Evolutionary conservation across 2,113 vertebrate genomes (phyloP).

Genomic region (Notarius lentiginosus): DNA sequence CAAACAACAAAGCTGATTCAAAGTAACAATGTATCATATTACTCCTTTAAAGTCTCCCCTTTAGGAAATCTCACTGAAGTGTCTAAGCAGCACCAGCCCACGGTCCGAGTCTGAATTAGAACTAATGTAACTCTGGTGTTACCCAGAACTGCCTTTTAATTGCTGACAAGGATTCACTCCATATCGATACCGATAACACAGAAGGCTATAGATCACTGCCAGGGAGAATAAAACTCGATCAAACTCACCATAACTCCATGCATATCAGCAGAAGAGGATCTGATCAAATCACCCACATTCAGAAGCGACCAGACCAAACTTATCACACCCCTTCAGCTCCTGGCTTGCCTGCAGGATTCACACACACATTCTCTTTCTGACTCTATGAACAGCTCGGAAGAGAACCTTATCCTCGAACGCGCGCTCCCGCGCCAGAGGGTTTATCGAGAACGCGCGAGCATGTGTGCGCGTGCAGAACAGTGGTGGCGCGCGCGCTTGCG

Average conservation of each 20-base stretch:
- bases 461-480: constrained; percentile 12
- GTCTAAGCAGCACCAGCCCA: neutral
- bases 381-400: neutral
- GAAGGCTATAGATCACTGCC: no score
- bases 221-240: neutral
- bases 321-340: constrained; percentile 15
- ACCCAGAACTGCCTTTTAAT: neutral
- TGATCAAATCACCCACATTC: neutral
- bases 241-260: constrained; percentile 32
- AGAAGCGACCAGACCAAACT: constrained; percentile 4
- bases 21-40: neutral
- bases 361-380: neutral
- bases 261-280: constrained; percentile 4
- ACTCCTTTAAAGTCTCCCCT: neutral
- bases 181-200: neutral
- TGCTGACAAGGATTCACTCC: neutral
- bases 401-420: constrained; percentile 33
- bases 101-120: neutral
- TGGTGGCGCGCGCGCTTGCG: neutral
- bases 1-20: neutral
- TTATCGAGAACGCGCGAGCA: constrained; percentile 36
- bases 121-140: neutral
- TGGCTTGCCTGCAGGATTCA: neutral
- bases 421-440: constrained; percentile 27
- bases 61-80: neutral